Evolutionary conservation across 2,797 vertebrate species (phyloP).

Genomic region (Macroramphosus scolopax): DNA sequence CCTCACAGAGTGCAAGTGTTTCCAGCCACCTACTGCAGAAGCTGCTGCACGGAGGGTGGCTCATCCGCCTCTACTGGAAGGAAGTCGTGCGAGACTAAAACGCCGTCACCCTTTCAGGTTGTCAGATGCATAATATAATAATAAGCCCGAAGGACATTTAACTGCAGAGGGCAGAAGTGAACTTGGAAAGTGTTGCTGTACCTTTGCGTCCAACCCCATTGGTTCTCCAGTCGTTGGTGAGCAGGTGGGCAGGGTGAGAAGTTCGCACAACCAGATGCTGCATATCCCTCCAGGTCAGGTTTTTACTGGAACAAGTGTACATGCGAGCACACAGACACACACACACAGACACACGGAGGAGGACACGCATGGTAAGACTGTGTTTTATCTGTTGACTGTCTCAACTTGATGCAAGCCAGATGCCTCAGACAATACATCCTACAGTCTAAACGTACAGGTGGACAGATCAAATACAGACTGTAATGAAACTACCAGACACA

Average conservation of each 20-base stretch:
- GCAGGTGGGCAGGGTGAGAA: conserved; percentile 90
- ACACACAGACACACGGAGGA: neutral
- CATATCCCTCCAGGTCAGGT: conserved; percentile 98
- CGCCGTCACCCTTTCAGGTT: too few species aligned
- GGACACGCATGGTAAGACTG: conserved; percentile 5
- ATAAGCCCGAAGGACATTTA: conserved; percentile 17
- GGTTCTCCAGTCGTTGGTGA: conserved; percentile 91
- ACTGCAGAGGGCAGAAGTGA: conserved; percentile 18
- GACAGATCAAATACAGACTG: conserved; percentile 37
- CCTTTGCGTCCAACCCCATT: conserved; percentile 96
- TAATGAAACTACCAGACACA: conserved; percentile 15
- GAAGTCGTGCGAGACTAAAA: too few species aligned
- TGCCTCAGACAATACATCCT: conserved; percentile 11
- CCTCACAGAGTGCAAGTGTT: too few species aligned
- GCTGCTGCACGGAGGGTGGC: too few species aligned
- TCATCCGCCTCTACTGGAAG: too few species aligned
- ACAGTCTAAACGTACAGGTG: conserved; percentile 27
- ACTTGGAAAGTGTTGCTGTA: conserved; percentile 52
- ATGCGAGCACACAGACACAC: conserved; percentile 3
- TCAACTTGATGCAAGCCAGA: neutral
- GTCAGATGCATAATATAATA: conserved; percentile 14
- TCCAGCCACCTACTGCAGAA: too few species aligned
- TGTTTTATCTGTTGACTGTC: neutral
- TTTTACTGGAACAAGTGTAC: conserved; percentile 80
- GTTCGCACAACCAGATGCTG: conserved; percentile 96